Evolutionary conservation across 2,113 vertebrate species (phyloP).

Genomic region (Oryzias woworae): DNA sequence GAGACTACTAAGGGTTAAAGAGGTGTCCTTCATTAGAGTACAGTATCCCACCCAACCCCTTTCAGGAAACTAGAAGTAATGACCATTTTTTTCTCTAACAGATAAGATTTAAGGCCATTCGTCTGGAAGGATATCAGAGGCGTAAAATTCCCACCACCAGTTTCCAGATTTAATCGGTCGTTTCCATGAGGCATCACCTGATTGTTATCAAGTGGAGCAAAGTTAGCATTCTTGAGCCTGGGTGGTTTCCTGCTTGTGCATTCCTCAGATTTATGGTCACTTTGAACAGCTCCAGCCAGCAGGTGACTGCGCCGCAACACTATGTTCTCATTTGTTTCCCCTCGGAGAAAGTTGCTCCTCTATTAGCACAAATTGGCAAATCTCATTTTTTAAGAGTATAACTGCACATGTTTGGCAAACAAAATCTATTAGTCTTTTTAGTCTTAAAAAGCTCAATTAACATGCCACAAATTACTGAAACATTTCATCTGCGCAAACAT

Average conservation of each 20-base stretch:
- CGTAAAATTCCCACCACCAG: slow-evolving; percentile 16
- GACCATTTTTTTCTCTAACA: slow-evolving; percentile 13
- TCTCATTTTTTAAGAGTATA: no score
- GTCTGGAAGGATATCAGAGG: slow-evolving; percentile 10
- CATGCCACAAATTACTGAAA: no score
- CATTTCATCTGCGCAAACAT: no score
- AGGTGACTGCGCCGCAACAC: neutral
- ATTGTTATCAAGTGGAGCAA: slow-evolving; percentile 43
- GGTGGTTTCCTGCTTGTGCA: slow-evolving; percentile 48
- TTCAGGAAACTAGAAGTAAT: no score
- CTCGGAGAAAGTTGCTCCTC: neutral
- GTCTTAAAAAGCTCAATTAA: no score
- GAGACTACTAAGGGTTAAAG: no score
- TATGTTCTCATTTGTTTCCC: neutral
- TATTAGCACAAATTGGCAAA: no score
- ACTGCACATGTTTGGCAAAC: no score
- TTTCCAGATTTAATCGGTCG: slow-evolving; percentile 1
- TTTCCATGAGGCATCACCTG: slow-evolving; percentile 47
- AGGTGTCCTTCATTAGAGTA: no score
- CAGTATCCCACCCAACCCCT: no score
- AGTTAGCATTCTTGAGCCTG: slow-evolving; percentile 54
- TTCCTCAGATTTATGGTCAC: slow-evolving; percentile 54
- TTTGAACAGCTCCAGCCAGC: slow-evolving; percentile 5
- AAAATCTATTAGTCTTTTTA: no score
- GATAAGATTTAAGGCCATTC: slow-evolving; percentile 26